Conservation (phyloP, 1,140 invertebrate genomes). For the Drosophila littoralis region DNA sequence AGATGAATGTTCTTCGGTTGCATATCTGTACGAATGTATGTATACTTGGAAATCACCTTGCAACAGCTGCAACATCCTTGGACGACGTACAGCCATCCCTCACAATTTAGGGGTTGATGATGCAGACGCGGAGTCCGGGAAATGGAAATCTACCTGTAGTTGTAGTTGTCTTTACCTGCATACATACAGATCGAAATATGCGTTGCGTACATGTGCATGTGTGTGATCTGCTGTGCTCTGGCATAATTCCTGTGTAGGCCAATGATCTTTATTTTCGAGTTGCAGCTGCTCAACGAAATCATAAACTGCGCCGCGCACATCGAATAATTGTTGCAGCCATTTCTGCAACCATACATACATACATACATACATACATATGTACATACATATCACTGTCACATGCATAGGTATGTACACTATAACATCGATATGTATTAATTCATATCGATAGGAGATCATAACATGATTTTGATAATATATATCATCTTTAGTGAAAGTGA, state of each 20-base stretch:
- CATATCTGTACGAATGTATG: conserved; percentile 23
- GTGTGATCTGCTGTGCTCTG: conserved; percentile 45
- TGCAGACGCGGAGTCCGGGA: conserved; percentile 46
- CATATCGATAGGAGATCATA: conserved; percentile 4
- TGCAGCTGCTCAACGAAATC: conserved; percentile 75
- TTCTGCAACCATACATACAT: background rate
- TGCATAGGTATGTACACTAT: conserved; percentile 5
- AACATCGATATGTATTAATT: background rate
- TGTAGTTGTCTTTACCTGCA: conserved; percentile 51
- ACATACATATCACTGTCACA: background rate
- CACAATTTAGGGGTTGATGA: conserved; percentile 73
- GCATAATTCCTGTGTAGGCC: conserved; percentile 74
- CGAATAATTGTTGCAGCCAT: conserved; percentile 49
- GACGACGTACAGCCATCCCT: conserved; percentile 68
- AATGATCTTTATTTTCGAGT: conserved; percentile 66
- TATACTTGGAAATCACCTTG: conserved; percentile 78
- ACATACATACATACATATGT: background rate
- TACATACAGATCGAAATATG: conserved; percentile 15
- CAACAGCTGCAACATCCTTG: conserved; percentile 74
- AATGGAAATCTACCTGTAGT: conserved; percentile 75
- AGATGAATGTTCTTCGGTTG: conserved; percentile 41
- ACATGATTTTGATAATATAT: background rate
- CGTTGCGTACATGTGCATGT: conserved; percentile 18
- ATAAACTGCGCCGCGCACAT: conserved; percentile 66
- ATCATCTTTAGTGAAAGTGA: background rate